Evolutionary conservation across 2,888 invertebrate genomes (phyloP), one percentile per base, ranked within the genome.

Genomic region (Patella pellucida): DNA sequence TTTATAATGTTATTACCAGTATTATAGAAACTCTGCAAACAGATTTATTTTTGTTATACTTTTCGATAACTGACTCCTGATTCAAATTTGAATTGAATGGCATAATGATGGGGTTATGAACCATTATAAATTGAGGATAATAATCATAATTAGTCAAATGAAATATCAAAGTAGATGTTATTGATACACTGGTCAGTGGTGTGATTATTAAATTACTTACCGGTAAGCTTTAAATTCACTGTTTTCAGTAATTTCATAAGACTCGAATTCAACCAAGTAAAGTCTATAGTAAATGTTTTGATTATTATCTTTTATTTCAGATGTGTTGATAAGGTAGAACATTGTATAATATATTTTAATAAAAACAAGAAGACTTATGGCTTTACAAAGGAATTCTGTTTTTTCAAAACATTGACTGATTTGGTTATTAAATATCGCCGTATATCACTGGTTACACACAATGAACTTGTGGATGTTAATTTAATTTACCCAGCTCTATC

Each of bases 321-420:
- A 82, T 96, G 96, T 90, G 95, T 95, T 87, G 94, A 94, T 78
- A 93, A 93, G 82, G 94, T 96, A n/a, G 96, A 96, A 85, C 97
- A 98, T 91, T 98, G 97, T 92, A 96, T 96, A 86, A 97, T 98
- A 85, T 94, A 94, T 88, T 94, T 95, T 91, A 96, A 96, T 82
- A 94, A 95, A 86, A 93, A 95, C 79, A 27, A 62, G 14, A 70
- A 67, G 52, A 97, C 97, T 72, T 96, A 94, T 89, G 98, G 97
- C 69, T 97, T 98, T 92, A 96, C 97, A 0, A 96, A 97, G 89
- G 97, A 97, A 0, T 97, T 96, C 92, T 96, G 96, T 91, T 96
- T 97, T 86, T 97, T 97, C 92, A 94, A 95, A 89, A 94, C 95
- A 69, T 92, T 97, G 74, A 95, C 95, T 88, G 95, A 95, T 88